Evolutionary conservation across 2,797 vertebrate genomes (phyloP), one percentile per base, ranked within the genome.

Genomic region (Pseudochirops cupreus): DNA sequence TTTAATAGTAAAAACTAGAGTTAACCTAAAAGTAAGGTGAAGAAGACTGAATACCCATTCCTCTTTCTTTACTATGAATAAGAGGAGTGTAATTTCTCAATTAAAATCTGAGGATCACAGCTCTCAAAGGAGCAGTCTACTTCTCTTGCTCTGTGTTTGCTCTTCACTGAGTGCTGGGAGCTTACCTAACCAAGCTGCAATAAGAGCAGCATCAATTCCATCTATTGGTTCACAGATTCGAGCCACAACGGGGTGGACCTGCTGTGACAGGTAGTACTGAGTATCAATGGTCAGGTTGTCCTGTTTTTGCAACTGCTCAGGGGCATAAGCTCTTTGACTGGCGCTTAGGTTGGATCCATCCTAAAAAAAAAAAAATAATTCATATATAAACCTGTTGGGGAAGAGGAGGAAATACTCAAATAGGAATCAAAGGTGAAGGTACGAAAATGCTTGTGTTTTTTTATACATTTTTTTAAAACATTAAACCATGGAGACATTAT

Each of bases 161-260:
- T 7, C 39, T 50, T 87, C 21, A 74, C n/a, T n/a, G 33, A 94
- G 56, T 94, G 94, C 54, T 12, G 55, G 92, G 96, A 95, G 98
- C 99, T 98, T 98, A 99, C 99, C 99, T 96, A 99, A 99, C 99
- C 99, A 99, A 0, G 99, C 98, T 96, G 99, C 99, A 98, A 99
- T 99, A 97, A 99, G 99, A 55, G 99, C 98, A 54, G 99, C 98
- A 95, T 99, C 99, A 87, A 99, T 99, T 97, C 99, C 99, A 53
- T 99, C 99, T 94, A 99, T 99, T 92, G 99, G 99, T 59, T 99
- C 99, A 97, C 99, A 99, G 98, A 99, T 99, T 82, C 99, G 99
- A 98, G 99, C 99, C 98, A 99, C 99, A 57, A 99, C 99, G 2
- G 99, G 99, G 97, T 99, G 99, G 95, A 99, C 97, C 98, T 99